Evolutionary conservation across 2,113 vertebrate species (phyloP), one percentile per base, ranked within the genome.

Genomic region (Todiramphus chloris): DNA sequence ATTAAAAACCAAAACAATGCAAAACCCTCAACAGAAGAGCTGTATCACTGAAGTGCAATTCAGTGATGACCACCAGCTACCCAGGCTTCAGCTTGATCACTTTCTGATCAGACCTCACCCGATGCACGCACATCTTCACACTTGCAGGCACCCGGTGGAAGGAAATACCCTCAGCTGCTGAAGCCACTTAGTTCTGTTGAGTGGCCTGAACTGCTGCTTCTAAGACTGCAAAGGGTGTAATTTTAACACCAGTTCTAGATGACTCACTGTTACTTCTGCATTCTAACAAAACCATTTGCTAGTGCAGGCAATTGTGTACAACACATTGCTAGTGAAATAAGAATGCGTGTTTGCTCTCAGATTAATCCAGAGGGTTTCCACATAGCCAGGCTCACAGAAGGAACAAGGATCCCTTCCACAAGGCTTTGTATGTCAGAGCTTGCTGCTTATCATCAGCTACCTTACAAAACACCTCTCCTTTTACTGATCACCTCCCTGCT

Each of bases 241-340:
- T 63, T 88, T 83, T 81, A 83, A 33, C 80, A 76, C 23, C 39
- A 68, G 69, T 75, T 89, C 66, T 5, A 8, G 58, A 64, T 84
- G 66, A 82, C 31, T 82, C 2, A 0, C 8, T 18, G 51, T 64
- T 79, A 93, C 93, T 96, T 96, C 93, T 95, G 89, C 87, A 94
- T 96, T 96, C 70, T 94, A 91, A 94, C 69, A 87, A 78, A 94
- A 94, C 62, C 82, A 95, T 69, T 69, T 91, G 91, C 89, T 74
- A 69, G 39, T 33, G 43, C 83, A 95, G 95, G 87, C 93, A 95
- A 68, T 60, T 67, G 43, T 4, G 9, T 43, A 56, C 60, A 91
- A 35, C 44, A 68, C 39, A 39, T 14, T 16, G 21, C 66, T 18
- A 28, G 46, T 5, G 5, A 87, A 87, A 16, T 43, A 73, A 59